Conservation (phyloP, 2,797 vertebrate genomes). For the Sebastes nivosus region DNA sequence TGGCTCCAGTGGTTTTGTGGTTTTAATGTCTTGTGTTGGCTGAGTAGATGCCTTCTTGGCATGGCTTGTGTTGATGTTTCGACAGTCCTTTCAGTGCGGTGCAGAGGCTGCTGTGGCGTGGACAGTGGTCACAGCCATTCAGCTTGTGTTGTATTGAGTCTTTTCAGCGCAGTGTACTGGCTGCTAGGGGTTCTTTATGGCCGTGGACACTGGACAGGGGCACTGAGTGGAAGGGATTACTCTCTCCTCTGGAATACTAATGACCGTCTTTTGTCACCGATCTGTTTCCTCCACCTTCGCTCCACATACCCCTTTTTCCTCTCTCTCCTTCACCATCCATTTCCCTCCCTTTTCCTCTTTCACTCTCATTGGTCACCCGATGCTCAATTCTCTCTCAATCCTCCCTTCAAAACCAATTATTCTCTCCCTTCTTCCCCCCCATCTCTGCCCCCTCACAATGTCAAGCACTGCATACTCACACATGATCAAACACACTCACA, state of each 20-base stretch:
- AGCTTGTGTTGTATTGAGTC: conserved; percentile 34
- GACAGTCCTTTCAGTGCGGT: conserved; percentile 29
- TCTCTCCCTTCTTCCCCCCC: conserved; percentile 17
- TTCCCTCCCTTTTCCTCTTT: conserved; percentile 51
- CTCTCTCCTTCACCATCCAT: conserved; percentile 27
- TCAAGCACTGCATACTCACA: conserved; percentile 53
- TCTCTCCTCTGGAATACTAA: conserved; percentile 75
- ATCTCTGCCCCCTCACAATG: conserved; percentile 45
- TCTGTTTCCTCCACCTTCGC: conserved; percentile 58
- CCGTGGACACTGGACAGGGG: conserved; percentile 49
- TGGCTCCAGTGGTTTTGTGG: conserved; percentile 24
- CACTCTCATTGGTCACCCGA: conserved; percentile 46
- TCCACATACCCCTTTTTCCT: conserved; percentile 23
- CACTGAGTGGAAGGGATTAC: conserved; percentile 63
- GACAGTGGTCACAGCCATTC: conserved; percentile 58
- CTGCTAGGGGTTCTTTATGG: conserved; percentile 51
- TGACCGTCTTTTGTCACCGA: conserved; percentile 63
- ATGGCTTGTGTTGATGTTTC: conserved; percentile 38
- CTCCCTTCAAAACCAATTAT: conserved; percentile 54
- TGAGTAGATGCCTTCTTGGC: conserved; percentile 54
- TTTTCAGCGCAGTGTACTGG: conserved; percentile 48
- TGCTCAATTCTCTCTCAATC: conserved; percentile 32
- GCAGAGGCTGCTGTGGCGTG: conserved; percentile 43
- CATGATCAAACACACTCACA: conserved; percentile 45
- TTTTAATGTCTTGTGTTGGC: conserved; percentile 27